A percentile compares a stretch with the other conserved stretches of the same genome.
Conservation (phyloP, 2,888 invertebrate species). For the Drosophila mettleri region DNA sequence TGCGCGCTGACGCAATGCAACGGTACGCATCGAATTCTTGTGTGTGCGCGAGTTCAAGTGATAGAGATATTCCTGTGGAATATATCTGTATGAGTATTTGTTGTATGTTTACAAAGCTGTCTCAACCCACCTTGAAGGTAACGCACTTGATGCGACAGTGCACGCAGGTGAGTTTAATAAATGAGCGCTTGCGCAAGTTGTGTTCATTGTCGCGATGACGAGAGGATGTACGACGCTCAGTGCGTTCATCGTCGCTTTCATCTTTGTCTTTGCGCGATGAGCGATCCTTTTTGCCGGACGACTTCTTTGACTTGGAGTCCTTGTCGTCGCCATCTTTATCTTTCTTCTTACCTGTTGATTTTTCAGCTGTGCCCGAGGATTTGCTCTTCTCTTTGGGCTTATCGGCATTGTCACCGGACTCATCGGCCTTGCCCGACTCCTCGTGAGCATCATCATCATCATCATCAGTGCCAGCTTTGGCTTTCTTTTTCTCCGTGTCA, state of each 20-base stretch:
- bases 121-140: constrained; percentile 88
- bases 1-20: constrained; percentile 90
- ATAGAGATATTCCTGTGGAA: constrained; percentile 88
- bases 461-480: constrained; percentile 57
- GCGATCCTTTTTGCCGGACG: constrained; percentile 72
- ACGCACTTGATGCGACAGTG: constrained; percentile 91
- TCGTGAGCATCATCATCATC: constrained; percentile 49
- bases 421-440: constrained; percentile 75
- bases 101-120: not conserved
- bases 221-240: constrained; percentile 63
- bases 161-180: constrained; percentile 90
- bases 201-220: constrained; percentile 79
- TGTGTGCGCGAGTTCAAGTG: constrained; percentile 91
- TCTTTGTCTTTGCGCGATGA: constrained; percentile 76
- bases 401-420: constrained; percentile 77
- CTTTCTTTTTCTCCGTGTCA: constrained; percentile 69
- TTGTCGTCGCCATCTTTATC: constrained; percentile 82
- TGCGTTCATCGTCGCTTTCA: constrained; percentile 82
- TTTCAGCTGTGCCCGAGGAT: constrained; percentile 53
- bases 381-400: constrained; percentile 75
- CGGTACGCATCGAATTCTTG: constrained; percentile 89
- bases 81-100: not conserved
- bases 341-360: constrained; percentile 84
- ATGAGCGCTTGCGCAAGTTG: constrained; percentile 82
- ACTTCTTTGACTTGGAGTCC: constrained; percentile 70